A percentile compares a stretch with the other conserved stretches of the same genome.
Evolutionary conservation across 2,888 invertebrate species (phyloP).

Genomic region (Habrosyne pyritoides): DNA sequence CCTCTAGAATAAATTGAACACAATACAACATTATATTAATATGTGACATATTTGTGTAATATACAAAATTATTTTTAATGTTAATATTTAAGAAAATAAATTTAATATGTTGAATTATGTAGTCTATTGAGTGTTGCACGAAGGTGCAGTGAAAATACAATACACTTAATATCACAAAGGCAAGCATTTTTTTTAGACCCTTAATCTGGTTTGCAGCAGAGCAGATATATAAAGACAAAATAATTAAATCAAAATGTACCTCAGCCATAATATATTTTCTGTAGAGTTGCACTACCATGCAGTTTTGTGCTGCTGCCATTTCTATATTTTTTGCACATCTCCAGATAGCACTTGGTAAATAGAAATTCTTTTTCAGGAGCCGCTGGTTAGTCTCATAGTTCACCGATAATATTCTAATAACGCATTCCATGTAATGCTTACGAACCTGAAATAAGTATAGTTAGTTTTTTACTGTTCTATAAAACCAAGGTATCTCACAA

Average conservation of each 20-base stretch:
- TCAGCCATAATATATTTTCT: conserved; percentile 61
- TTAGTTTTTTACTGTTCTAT: background rate
- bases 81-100: too few relatives aligned
- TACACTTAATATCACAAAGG: too few relatives aligned
- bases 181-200: too few relatives aligned
- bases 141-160: background rate
- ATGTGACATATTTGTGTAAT: too few relatives aligned
- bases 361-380: conserved; percentile 66
- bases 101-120: too few relatives aligned
- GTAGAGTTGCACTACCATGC: conserved; percentile 75
- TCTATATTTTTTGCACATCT: conserved; percentile 75
- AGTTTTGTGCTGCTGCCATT: conserved; percentile 67
- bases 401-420: conserved; percentile 64
- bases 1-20: too few relatives aligned
- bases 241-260: conserved; percentile 44
- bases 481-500: too few relatives aligned
- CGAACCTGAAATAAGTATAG: conserved; percentile 61
- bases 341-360: conserved; percentile 76
- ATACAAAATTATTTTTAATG: too few relatives aligned
- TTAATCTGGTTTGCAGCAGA: background rate
- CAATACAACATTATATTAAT: too few relatives aligned
- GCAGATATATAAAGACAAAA: background rate
- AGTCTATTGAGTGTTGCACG: too few relatives aligned
- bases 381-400: conserved; percentile 74
- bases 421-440: conserved; percentile 75